A percentile compares a stretch with the other conserved stretches of the same genome.
phyloP scores from a whole-genome alignment of 2,888 invertebrate genomes.

The Campaea margaritaria region DNA sequence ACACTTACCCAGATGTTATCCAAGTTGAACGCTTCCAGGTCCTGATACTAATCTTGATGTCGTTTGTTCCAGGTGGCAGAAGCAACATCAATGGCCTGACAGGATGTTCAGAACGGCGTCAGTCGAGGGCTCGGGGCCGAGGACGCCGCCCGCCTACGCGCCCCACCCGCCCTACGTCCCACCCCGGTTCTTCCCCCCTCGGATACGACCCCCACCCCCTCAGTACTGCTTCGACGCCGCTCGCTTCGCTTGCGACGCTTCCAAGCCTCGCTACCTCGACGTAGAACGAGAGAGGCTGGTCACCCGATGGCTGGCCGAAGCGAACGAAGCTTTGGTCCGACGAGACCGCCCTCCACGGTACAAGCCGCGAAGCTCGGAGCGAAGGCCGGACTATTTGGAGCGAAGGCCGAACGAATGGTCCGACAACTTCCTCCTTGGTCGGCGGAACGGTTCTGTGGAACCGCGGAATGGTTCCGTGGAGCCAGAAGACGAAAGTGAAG shows the following conservation, averaged over 20 bases:
- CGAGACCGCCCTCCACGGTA: slow-evolving; percentile 77
- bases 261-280: slow-evolving; percentile 79
- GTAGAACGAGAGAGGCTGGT: slow-evolving; percentile 80
- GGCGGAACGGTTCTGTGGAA: slow-evolving; percentile 74
- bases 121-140: slow-evolving; percentile 81
- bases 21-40: background rate
- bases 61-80: slow-evolving; percentile 65
- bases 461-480: slow-evolving; percentile 75
- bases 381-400: slow-evolving; percentile 77
- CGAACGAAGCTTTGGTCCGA: slow-evolving; percentile 78
- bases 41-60: background rate
- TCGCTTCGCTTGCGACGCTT: slow-evolving; percentile 81
- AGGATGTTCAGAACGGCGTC: slow-evolving; percentile 82
- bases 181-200: slow-evolving; percentile 78
- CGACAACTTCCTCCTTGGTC: slow-evolving; percentile 75
- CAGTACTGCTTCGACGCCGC: slow-evolving; percentile 84
- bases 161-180: slow-evolving; percentile 79
- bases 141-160: slow-evolving; percentile 82
- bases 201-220: slow-evolving; percentile 78
- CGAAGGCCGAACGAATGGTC: slow-evolving; percentile 74
- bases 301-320: slow-evolving; percentile 81
- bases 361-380: slow-evolving; percentile 79
- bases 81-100: slow-evolving; percentile 76
- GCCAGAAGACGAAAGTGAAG: slow-evolving; percentile 80
- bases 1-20: too few species aligned